These are phyloP conservation scores for Python bivittatus DNA, from an alignment of 2,113 vertebrate species.

Conservation along the genomic window DNA sequence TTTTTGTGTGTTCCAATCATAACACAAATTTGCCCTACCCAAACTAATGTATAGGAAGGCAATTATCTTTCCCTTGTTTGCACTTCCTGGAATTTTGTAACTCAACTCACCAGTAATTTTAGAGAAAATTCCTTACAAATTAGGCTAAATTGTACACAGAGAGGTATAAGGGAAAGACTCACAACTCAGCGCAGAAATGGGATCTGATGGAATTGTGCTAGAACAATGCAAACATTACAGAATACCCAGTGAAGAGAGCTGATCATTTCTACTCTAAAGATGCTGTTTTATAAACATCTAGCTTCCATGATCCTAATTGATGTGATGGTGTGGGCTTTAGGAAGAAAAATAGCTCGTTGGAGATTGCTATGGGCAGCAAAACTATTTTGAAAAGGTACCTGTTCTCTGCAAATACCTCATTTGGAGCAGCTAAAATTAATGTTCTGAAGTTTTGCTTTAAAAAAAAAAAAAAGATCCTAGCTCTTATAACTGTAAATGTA, in stretches of 20 bases:
- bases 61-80: background rate
- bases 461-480: background rate
- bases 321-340: background rate
- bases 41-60: background rate
- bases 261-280: background rate
- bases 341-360: background rate
- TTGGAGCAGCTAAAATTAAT: background rate
- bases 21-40: background rate
- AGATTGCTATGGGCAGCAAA: too few relatives aligned
- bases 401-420: background rate
- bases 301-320: background rate
- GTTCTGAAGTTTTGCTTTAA: background rate
- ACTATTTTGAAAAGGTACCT: background rate
- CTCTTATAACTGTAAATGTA: background rate
- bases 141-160: background rate
- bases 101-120: background rate
- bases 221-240: background rate
- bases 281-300: background rate
- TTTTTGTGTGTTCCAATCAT: background rate
- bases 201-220: background rate
- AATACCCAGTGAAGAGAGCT: background rate
- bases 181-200: background rate
- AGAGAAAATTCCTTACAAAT: background rate
- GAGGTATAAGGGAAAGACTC: background rate
- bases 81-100: background rate